phyloP scores from a whole-genome alignment of 2,113 vertebrate genomes.

The Neodontobutis hainanensis region DNA sequence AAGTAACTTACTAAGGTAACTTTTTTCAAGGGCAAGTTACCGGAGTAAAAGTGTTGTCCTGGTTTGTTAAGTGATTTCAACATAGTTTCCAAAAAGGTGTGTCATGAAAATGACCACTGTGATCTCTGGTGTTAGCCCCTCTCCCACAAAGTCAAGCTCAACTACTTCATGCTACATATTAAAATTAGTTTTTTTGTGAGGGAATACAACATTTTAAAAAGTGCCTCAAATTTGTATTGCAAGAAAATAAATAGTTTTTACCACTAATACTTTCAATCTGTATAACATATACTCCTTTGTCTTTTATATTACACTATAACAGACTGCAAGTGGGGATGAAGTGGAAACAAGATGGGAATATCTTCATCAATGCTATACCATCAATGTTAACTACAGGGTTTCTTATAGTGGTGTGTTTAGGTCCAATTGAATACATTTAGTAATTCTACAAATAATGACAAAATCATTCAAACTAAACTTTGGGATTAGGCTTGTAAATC shows the following conservation, averaged over 20 bases:
- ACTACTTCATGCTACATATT: constrained; percentile 43
- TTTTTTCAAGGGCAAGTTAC: no score
- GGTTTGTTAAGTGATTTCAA: no score
- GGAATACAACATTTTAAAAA: constrained; percentile 20
- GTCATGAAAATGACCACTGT: no score
- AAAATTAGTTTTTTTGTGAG: constrained; percentile 15
- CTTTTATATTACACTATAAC: constrained; percentile 15
- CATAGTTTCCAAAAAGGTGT: no score
- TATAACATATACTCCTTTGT: constrained; percentile 16
- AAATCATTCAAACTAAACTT: constrained; percentile 33
- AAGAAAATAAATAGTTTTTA: constrained; percentile 25
- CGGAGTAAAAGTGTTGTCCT: no score
- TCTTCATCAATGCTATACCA: neutral
- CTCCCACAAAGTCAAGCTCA: no score
- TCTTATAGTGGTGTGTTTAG: neutral
- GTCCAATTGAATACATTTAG: constrained; percentile 30
- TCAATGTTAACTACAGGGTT: neutral
- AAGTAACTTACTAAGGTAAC: no score
- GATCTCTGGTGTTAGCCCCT: no score
- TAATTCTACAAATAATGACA: constrained; percentile 5
- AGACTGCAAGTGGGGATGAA: neutral
- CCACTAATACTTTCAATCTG: constrained; percentile 34
- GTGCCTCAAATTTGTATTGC: constrained; percentile 36
- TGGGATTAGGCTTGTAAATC: neutral
- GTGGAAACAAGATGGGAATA: neutral